Base-by-base conservation (phyloP, 1,140 invertebrate genomes). In the Drosophila bifasciata region DNA sequence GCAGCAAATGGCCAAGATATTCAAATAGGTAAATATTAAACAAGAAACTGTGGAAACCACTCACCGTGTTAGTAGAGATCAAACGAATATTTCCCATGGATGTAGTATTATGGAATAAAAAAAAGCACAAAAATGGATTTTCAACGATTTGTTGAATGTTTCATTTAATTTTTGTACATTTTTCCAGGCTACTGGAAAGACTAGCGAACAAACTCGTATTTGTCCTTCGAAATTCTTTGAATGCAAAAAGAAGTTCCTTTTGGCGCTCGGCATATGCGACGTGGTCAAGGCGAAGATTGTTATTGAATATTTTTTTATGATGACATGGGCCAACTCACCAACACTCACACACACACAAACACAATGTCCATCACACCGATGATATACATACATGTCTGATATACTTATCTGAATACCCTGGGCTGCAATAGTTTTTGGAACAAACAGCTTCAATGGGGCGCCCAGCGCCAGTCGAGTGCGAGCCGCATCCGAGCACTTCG, bases 281-380 rank as follows among this genome's bases (percentile, higher is more conserved):
- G 48, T 70, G 69, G 69, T 72, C 69, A 72, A 72, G 69, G 56
- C 69, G 41, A 72, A 71, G 56, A 71, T 52, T 71, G 71, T 72
- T 72, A 70, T 69, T 58, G 69, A 71, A 72, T 72, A 60, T 72
- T 72, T 72, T 72, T 72, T 72, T 71, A 72, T 71, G 53, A 61
- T 60, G 68, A 55, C 59, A 49, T 48, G 51, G 17, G 28, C 50
- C 44, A 43, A 25, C 61, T 16, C 39, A 48, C 6, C 8, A 7
- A 17, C n/a, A 4, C 51, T 9, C 39, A 21, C 25, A 57, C 58
- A 49, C 23, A 60, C 52, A 63, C 41, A 32, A 21, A 4, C 32
- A 36, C 32, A n/a, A n/a, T n/a, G n/a, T 36, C 32, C 11, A 36
- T 11, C 32, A 4, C 3, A 13, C 8, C 8, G 25, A 7, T 25